Base-by-base conservation (phyloP, 2,113 vertebrate genomes). In the Lampris incognitus region DNA sequence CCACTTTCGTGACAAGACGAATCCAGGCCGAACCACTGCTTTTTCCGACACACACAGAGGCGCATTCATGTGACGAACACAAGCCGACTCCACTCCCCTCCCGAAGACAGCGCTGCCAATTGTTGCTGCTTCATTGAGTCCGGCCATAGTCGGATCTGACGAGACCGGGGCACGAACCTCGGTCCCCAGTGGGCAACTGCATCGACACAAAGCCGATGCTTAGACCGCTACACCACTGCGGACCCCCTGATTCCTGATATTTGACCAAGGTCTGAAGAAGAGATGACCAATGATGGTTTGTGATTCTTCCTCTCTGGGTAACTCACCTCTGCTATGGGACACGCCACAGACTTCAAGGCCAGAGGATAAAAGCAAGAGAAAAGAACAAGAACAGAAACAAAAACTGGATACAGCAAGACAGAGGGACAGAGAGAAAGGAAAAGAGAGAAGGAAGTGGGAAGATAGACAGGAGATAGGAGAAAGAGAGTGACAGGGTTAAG, bases 361-460 rank as follows among this genome's bases (percentile, higher is more conserved):
- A 99, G 95, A 99, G 96, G 96, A 99, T 99, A 95, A 99, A 99
- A 95, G 98, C 97, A 93, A 99, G 97, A 96, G 98, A 99, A 95
- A 99, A 99, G 95, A 99, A 99, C 93, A 99, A 95, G 96, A 99
- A 99, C 61, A 99, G 96, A 95, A 99, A 99, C 65, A 99, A 95
- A 95, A 99, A 99, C 97, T 99, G 96, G 60, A 94, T 90, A 92
- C 90, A 87, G 91, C 94, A 93, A 92, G 92, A 89, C 82, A 92
- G 90, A 72, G 65, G 79, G 68, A 78, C 42, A 74, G 3, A 65
- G 62, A 61, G 57, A 67, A 11, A 71, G 56, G 10, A 10, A 63
- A n/a, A 49, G 70, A 64, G 72, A 64, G 56, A 83, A 41, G 48
- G 82, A 68, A 74, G 8, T 41, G n/a, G 38, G 5, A 48, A 37